A percentile compares a stretch with the other conserved stretches of the same genome.
phyloP scores from a whole-genome alignment of 2,797 vertebrate genomes.

The Melanogrammus aeglefinus region DNA sequence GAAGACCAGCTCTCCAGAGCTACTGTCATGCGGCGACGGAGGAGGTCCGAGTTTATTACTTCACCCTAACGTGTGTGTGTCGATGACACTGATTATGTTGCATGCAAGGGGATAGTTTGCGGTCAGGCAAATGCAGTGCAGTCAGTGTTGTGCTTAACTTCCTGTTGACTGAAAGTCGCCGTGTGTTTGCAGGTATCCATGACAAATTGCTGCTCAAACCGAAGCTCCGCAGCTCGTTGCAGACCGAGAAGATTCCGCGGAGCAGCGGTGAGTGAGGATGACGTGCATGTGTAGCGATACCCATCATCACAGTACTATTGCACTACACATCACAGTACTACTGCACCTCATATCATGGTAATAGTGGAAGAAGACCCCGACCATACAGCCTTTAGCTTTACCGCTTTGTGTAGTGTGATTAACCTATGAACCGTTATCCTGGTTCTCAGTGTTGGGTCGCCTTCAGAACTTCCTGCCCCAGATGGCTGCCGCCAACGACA shows the following conservation, averaged over 20 bases:
- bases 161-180: background rate
- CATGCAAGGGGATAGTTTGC: too few species aligned
- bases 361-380: too few species aligned
- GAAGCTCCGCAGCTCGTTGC: conserved; percentile 57
- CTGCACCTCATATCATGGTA: too few species aligned
- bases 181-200: conserved; percentile 72
- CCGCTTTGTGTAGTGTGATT: conserved; percentile 6
- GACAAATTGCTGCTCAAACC: conserved; percentile 81
- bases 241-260: conserved; percentile 79
- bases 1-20: conserved; percentile 61
- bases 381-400: too few species aligned
- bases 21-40: conserved; percentile 69
- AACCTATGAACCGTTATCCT: too few species aligned
- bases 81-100: too few species aligned
- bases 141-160: background rate
- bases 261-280: conserved; percentile 77
- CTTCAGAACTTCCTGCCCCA: conserved; percentile 89
- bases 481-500: conserved; percentile 88
- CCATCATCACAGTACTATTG: too few species aligned
- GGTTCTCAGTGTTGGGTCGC: conserved; percentile 78
- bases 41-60: conserved; percentile 55
- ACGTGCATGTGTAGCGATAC: too few species aligned
- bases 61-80: too few species aligned
- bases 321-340: too few species aligned
- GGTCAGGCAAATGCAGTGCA: background rate